Conservation (phyloP, 2,888 invertebrate species). For the Corbicula japonica region DNA sequence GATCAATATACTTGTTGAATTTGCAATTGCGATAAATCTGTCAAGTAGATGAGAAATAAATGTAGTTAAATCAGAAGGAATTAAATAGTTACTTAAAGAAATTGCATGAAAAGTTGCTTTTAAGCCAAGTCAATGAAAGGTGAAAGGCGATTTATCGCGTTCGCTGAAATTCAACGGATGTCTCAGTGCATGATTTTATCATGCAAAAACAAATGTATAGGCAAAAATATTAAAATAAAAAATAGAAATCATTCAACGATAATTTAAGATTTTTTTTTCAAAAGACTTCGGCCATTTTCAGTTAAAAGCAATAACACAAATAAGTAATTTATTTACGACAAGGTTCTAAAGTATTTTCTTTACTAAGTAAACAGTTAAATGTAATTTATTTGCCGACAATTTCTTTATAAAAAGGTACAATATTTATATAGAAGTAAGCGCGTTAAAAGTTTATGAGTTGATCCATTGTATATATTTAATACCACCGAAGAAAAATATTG, state of each 20-base stretch:
- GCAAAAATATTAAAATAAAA: not conserved
- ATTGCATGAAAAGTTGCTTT: slow-evolving; percentile 4
- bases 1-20: slow-evolving; percentile 35
- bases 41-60: slow-evolving; percentile 19
- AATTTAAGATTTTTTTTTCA: not conserved
- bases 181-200: not conserved
- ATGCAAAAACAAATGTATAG: not conserved
- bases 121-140: not conserved
- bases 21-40: slow-evolving; percentile 26
- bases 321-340: slow-evolving; percentile 20
- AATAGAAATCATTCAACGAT: not conserved
- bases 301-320: not conserved
- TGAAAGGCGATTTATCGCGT: not conserved
- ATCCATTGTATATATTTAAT: slow-evolving; percentile 13
- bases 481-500: slow-evolving; percentile 7
- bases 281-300: not conserved
- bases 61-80: slow-evolving; percentile 16
- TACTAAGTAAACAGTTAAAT: slow-evolving; percentile 17
- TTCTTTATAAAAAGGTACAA: slow-evolving; percentile 5
- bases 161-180: not conserved
- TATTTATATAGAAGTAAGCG: slow-evolving; percentile 21
- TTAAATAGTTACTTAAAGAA: slow-evolving; percentile 22
- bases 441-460: slow-evolving; percentile 12
- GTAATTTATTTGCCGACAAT: slow-evolving; percentile 14
- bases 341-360: slow-evolving; percentile 15